Percentiles rank a stretch among this genome's conserved stretches.
phyloP scores from a whole-genome alignment of 2,797 vertebrate genomes.

The Nyctibius grandis region DNA sequence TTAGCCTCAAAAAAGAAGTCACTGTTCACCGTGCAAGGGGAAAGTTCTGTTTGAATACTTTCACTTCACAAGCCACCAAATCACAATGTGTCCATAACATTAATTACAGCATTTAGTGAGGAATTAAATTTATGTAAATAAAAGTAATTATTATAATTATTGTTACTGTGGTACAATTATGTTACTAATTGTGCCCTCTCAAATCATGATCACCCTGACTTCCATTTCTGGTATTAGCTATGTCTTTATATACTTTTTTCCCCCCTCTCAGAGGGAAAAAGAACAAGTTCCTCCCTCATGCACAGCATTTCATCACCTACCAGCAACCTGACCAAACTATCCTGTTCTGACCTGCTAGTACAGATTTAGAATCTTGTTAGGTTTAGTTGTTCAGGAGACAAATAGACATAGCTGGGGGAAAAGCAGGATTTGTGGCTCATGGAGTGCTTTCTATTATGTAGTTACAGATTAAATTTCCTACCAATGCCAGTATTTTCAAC shows the following conservation, averaged over 20 bases:
- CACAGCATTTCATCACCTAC: not conserved
- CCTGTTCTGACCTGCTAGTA: not conserved
- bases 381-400: not conserved
- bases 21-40: not conserved
- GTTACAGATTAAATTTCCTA: not conserved
- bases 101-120: slow-evolving; percentile 40
- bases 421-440: not conserved
- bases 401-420: not conserved
- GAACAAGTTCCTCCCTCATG: not conserved
- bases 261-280: not conserved
- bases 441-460: not conserved
- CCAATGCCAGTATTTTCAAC: not conserved
- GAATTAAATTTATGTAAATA: slow-evolving; percentile 50
- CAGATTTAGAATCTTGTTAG: not conserved
- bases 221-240: not conserved
- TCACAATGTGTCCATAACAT: not conserved
- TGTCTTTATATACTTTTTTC: not conserved
- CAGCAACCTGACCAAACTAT: not conserved
- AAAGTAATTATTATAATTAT: slow-evolving; percentile 56
- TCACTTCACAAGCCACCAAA: slow-evolving; percentile 14
- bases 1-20: not conserved
- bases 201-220: not conserved
- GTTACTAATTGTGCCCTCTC: slow-evolving; percentile 13
- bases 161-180: slow-evolving; percentile 16
- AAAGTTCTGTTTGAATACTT: not conserved